phyloP scores from a whole-genome alignment of 2,113 vertebrate genomes.

The Rhinopomastus cyanomelas region DNA sequence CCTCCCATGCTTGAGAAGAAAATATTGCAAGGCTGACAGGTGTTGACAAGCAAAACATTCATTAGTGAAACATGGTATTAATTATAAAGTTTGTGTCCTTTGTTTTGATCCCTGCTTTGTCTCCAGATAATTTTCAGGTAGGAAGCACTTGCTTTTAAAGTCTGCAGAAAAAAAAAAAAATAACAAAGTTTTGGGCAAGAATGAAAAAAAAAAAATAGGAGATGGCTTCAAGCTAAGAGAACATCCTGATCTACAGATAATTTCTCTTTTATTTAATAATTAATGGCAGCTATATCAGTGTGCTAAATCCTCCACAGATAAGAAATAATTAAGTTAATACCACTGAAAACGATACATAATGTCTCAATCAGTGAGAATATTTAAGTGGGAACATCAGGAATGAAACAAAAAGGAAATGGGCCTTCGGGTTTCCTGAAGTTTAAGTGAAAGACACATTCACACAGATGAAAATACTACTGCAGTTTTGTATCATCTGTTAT shows the following conservation, averaged over 20 bases:
- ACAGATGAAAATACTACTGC: conserved; percentile 24
- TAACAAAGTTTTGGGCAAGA: conserved; percentile 26
- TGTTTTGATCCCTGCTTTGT: conserved; percentile 54
- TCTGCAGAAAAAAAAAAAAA: background rate
- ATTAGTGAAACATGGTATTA: conserved; percentile 65
- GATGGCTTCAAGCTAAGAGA: conserved; percentile 15
- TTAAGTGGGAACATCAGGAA: conserved; percentile 57
- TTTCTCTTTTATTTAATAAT: conserved; percentile 78
- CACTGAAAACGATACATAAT: conserved; percentile 65
- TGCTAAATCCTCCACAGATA: conserved; percentile 70
- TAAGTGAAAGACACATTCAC: conserved; percentile 53
- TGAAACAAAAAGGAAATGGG: conserved; percentile 46
- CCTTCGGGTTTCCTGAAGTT: background rate
- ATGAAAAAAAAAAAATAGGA: conserved; percentile 1
- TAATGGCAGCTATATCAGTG: conserved; percentile 65
- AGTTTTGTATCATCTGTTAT: conserved; percentile 22
- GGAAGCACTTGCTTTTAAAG: conserved; percentile 40
- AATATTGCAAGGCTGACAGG: conserved; percentile 65
- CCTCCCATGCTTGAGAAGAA: conserved; percentile 54
- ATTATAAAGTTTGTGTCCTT: conserved; percentile 51
- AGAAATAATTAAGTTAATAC: conserved; percentile 79
- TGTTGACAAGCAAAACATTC: conserved; percentile 67
- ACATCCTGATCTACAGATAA: conserved; percentile 58
- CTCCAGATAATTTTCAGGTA: conserved; percentile 65
- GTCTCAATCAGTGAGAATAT: conserved; percentile 73